Evolutionary conservation across 2,888 invertebrate genomes (phyloP), one percentile per base, ranked within the genome.

Genomic region (Selenia dentaria): DNA sequence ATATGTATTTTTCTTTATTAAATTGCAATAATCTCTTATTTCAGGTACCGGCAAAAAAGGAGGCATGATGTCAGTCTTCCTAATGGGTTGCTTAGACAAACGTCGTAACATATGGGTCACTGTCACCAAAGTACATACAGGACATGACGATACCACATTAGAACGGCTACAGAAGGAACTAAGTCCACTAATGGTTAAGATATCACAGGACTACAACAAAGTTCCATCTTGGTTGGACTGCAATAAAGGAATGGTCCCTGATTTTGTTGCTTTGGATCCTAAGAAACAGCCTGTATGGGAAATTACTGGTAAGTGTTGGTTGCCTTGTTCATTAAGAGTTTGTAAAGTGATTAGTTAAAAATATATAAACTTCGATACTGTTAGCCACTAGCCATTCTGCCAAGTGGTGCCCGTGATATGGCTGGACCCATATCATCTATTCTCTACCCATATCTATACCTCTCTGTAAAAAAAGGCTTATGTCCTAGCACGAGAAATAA

Each of bases 221-320:
- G 82, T 96, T 1, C 98, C 98, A 0, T 62, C 77, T 0, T 98
- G 98, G 98, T 74, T 98, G 50, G 91, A 93, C 31, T 96, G 97
- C 46, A 96, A 95, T 55, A 96, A 95, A 72, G 92, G 94, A 0
- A 93, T 98, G 92, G 92, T 97, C 6, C 98, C 98, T 0, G 98
- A 98, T 86, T 98, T 96, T 75, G 93, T 98, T 0, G 96, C 96
- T 1, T 91, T 83, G 38, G 94, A 97, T 81, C 98, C 98, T 0
- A 94, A 95, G 74, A 87, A 93, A 14, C 96, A 96, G 76, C 98
- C 97, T 0, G 96, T 99, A 5, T 98, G 98, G 98, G 98, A 98
- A 88, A 97, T 98, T 46, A 96, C 97, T 0, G 97, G 95, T 91
- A 16, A 1, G 34, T 64, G 59, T 29, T 24, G 4, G 18, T 24